Evolutionary conservation across 2,113 vertebrate species (phyloP), one percentile per base, ranked within the genome.

Genomic region (Theristicus caerulescens): DNA sequence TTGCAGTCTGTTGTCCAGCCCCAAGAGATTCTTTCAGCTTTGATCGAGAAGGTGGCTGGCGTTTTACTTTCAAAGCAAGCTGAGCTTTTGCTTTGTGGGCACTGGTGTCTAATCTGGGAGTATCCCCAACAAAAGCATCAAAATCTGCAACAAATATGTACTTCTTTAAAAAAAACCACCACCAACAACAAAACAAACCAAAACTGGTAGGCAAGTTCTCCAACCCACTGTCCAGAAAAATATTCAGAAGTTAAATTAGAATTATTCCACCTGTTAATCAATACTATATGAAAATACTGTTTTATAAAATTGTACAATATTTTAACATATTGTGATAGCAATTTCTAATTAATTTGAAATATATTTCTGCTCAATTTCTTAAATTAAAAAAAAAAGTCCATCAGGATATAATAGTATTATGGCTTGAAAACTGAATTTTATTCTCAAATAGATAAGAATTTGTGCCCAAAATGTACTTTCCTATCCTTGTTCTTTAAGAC

Each of bases 61-160:
- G 98, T 94, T 98, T 99, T 64, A 99, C 98, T 96, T 98, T 99
- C 97, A 99, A 98, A 58, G 99, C 99, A 94, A 99, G 98, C 83
- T 98, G 98, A 88, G 98, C 98, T 97, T 98, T 99, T 69, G 99
- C 99, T 95, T 97, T 98, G 96, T 99, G 98, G 24, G 98, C 99
- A 69, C 99, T 99, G 93, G 99, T 99, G 96, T 99, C 99, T 97
- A 99, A 96, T 42, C 98, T 98, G 90, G 98, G 98, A 2, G 98
- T 99, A 96, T 99, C 98, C 14, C 98, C 98, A 73, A 99, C 98
- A 91, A 97, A 93, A 61, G 98, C 98, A 85, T 93, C 98, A 98
- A 98, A 99, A 97, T 99, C 98, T 95, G 89, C 88, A 97, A 98
- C 18, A 88, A 87, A 96, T 42, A 91, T 0, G 10, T 19, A 94